Conservation (phyloP, 2,113 vertebrate species). For the Fregetta grallaria region DNA sequence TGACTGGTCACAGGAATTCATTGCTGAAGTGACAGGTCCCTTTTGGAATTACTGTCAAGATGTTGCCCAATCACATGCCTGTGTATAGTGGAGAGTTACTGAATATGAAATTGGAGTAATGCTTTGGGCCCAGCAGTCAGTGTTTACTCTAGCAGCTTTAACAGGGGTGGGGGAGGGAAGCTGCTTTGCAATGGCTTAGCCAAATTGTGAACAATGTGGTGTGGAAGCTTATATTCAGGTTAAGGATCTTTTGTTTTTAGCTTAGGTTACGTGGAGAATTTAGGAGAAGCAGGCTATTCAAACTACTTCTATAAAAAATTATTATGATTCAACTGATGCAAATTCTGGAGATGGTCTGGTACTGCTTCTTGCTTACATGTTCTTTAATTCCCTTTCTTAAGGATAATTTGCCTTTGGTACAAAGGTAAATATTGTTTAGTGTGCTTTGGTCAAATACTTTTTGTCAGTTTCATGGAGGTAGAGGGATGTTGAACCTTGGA, state of each 20-base stretch:
- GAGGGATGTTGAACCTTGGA: neutral
- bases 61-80: neutral
- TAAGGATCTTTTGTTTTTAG: neutral
- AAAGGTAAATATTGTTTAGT: neutral
- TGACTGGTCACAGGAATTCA: slow-evolving; percentile 97
- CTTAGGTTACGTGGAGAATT: neutral
- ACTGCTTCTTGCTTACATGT: neutral
- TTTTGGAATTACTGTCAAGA: neutral
- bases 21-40: slow-evolving; percentile 88
- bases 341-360: neutral
- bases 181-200: neutral
- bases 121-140: neutral
- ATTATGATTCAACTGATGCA: neutral
- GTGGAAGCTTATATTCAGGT: neutral
- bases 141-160: neutral
- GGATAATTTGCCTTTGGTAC: neutral
- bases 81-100: neutral
- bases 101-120: neutral
- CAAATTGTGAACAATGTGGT: neutral
- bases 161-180: fast-evolving
- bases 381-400: neutral
- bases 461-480: neutral
- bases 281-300: neutral
- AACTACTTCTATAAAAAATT: neutral
- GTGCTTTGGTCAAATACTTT: neutral